Conservation (phyloP, 2,888 invertebrate genomes). For the Nymphalis urticae region DNA sequence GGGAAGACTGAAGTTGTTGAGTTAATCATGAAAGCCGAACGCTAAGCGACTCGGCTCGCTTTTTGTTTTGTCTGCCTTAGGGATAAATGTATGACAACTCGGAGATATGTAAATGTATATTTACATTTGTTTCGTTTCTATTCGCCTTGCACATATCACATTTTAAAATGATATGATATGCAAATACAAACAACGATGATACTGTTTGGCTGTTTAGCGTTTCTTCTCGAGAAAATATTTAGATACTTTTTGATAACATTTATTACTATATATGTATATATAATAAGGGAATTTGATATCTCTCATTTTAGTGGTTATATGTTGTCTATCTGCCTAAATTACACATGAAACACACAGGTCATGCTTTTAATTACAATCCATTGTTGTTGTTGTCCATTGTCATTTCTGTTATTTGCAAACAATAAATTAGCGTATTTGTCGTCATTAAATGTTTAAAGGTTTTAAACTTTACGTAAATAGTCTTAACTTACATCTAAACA, state of each 20-base stretch:
- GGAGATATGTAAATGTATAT: slow-evolving; percentile 48
- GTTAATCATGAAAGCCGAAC: slow-evolving; percentile 67
- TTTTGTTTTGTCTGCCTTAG: slow-evolving; percentile 55
- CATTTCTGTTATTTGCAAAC: too few species aligned
- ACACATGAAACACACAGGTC: too few species aligned
- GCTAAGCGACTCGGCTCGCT: slow-evolving; percentile 52
- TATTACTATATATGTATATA: neutral
- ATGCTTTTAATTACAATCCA: too few species aligned
- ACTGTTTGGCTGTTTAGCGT: slow-evolving; percentile 18
- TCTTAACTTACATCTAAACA: too few species aligned
- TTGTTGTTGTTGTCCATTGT: too few species aligned
- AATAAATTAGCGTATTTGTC: too few species aligned
- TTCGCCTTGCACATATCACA: slow-evolving; percentile 22
- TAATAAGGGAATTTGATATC: too few species aligned
- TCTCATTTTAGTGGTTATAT: too few species aligned
- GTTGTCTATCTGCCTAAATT: too few species aligned
- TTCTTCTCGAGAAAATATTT: slow-evolving; percentile 11
- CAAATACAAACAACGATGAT: neutral
- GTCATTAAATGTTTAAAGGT: too few species aligned
- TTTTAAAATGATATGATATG: slow-evolving; percentile 10
- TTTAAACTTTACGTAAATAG: too few species aligned
- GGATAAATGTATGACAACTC: slow-evolving; percentile 46
- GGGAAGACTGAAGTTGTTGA: slow-evolving; percentile 46
- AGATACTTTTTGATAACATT: slow-evolving; percentile 3
- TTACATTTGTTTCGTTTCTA: slow-evolving; percentile 33